A percentile compares a stretch with the other conserved stretches of the same genome.
These are phyloP conservation scores for Desmodus rotundus DNA, from an alignment of 2,113 vertebrate genomes.

Conservation along the genomic window DNA sequence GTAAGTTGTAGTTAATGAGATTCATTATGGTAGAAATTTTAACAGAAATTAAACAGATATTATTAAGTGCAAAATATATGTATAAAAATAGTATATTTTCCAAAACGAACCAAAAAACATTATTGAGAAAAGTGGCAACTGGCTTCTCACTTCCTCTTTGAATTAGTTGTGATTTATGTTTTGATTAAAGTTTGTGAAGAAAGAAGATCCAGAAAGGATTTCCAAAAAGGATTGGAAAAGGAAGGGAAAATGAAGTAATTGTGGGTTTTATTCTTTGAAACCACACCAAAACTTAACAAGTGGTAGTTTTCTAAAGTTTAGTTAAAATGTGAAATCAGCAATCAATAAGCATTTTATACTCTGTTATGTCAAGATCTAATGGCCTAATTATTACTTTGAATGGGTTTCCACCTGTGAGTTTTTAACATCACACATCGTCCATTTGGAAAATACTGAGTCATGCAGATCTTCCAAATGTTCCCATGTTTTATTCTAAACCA, in stretches of 20 bases:
- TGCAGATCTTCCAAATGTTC: neutral
- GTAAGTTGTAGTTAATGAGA: neutral
- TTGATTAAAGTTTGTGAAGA: neutral
- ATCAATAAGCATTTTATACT: neutral
- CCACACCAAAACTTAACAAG: neutral
- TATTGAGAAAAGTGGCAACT: neutral
- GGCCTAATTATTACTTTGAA: neutral
- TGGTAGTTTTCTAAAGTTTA: neutral
- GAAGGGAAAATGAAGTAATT: neutral
- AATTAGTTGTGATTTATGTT: neutral
- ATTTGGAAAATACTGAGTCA: neutral
- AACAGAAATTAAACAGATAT: neutral
- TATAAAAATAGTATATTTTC: neutral
- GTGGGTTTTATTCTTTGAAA: neutral
- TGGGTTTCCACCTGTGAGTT: neutral
- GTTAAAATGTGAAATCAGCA: neutral
- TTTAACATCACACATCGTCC: neutral
- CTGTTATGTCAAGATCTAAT: neutral
- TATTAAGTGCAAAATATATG: neutral
- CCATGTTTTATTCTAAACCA: neutral
- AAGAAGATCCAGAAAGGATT: neutral
- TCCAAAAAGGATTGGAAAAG: neutral
- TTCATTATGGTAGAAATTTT: neutral
- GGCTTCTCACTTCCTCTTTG: neutral
- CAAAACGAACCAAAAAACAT: neutral